Conservation (phyloP, 2,888 invertebrate genomes). For the Thera britannica region DNA sequence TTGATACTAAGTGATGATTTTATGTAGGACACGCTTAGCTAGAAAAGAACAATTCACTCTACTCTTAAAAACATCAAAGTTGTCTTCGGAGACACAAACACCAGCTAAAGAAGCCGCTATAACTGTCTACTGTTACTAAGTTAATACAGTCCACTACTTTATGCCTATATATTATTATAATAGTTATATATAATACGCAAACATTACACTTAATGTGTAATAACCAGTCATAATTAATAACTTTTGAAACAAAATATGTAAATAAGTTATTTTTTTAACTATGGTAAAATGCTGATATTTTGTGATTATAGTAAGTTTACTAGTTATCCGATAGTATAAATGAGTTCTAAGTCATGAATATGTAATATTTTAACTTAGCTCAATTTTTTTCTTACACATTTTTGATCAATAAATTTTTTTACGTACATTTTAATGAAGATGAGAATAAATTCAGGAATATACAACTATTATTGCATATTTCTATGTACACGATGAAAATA, state of each 20-base stretch:
- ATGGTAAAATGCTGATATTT: neutral
- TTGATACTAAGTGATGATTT: too few species aligned
- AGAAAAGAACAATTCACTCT: neutral
- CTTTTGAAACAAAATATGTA: slow-evolving; percentile 15
- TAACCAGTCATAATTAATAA: slow-evolving; percentile 51
- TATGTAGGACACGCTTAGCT: too few species aligned
- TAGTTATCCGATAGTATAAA: neutral
- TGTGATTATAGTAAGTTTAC: neutral
- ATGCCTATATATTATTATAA: neutral
- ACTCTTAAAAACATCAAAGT: neutral
- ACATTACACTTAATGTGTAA: neutral
- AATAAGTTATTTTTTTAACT: neutral
- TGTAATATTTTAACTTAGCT: too few species aligned
- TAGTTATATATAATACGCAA: neutral
- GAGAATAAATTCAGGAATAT: slow-evolving; percentile 11
- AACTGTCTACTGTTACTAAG: neutral
- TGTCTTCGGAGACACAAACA: neutral
- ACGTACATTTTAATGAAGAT: too few species aligned
- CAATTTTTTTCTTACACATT: too few species aligned
- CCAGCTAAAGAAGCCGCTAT: neutral
- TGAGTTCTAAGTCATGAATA: too few species aligned
- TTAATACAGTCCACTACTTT: neutral
- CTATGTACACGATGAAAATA: slow-evolving; percentile 15
- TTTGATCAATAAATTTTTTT: too few species aligned
- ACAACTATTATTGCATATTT: slow-evolving; percentile 18